Conservation (phyloP, 2,888 invertebrate genomes). For the Chaetogeoica ovagalla region DNA sequence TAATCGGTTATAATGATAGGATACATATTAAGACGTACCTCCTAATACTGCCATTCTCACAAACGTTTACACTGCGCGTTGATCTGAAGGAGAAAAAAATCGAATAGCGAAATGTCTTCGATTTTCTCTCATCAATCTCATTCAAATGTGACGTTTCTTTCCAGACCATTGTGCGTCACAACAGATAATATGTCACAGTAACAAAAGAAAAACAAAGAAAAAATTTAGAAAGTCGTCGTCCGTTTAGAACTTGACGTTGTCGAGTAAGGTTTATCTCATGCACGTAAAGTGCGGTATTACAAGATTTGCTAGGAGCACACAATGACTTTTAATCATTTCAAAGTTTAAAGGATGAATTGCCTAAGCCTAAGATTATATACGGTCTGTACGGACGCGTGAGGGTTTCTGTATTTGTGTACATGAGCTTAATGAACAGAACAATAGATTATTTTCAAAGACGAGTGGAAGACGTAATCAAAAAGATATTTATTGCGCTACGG, state of each 20-base stretch:
- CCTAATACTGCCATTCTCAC: too few relatives aligned
- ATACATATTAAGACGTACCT: too few relatives aligned
- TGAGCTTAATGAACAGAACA: not conserved
- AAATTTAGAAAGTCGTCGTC: not conserved
- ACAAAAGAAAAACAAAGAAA: not conserved
- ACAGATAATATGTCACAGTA: not conserved
- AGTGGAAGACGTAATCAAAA: not conserved
- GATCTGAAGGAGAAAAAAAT: not conserved
- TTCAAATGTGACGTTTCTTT: not conserved
- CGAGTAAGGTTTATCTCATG: not conserved
- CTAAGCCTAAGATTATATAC: not conserved
- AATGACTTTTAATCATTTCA: not conserved
- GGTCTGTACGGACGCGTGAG: not conserved
- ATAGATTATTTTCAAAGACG: conserved; percentile 11
- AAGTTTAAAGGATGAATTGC: not conserved
- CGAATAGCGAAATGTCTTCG: too few relatives aligned
- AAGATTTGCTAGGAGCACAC: not conserved
- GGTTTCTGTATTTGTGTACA: too few relatives aligned
- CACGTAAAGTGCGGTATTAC: not conserved
- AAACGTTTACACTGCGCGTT: too few relatives aligned
- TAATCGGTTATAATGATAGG: too few relatives aligned
- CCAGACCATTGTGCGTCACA: not conserved
- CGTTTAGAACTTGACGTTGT: not conserved
- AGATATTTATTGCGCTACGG: not conserved
- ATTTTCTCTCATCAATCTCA: too few relatives aligned